phyloP scores from a whole-genome alignment of 2,113 vertebrate species.

The Mustelus asterias region DNA sequence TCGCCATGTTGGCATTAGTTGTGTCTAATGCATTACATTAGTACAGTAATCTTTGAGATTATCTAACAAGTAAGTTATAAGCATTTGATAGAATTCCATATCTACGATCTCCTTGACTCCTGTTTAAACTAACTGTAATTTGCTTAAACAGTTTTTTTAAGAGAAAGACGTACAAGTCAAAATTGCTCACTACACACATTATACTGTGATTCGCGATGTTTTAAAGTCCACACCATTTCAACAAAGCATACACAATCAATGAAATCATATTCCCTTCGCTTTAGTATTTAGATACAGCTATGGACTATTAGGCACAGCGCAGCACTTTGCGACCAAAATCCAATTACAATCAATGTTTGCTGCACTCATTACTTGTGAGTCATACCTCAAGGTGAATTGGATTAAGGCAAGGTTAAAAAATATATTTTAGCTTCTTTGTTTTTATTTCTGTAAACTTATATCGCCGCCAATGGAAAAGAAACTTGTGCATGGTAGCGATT shows the following conservation, averaged over 20 bases:
- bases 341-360: constrained; percentile 29
- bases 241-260: background rate
- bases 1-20: background rate
- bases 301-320: background rate
- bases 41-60: background rate
- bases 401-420: constrained; percentile 11
- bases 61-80: background rate
- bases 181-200: background rate
- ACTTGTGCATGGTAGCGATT: background rate
- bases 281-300: background rate
- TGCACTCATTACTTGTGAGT: background rate
- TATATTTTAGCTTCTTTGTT: background rate
- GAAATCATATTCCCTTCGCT: background rate
- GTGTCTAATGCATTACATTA: background rate
- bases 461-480: background rate
- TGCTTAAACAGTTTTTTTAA: background rate
- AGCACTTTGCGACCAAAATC: background rate
- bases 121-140: background rate
- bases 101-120: background rate
- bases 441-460: background rate
- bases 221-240: background rate
- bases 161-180: background rate
- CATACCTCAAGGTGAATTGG: background rate
- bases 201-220: background rate
- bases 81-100: background rate